Evolutionary conservation across 2,113 vertebrate species (phyloP).

Genomic region (Scomber japonicus): DNA sequence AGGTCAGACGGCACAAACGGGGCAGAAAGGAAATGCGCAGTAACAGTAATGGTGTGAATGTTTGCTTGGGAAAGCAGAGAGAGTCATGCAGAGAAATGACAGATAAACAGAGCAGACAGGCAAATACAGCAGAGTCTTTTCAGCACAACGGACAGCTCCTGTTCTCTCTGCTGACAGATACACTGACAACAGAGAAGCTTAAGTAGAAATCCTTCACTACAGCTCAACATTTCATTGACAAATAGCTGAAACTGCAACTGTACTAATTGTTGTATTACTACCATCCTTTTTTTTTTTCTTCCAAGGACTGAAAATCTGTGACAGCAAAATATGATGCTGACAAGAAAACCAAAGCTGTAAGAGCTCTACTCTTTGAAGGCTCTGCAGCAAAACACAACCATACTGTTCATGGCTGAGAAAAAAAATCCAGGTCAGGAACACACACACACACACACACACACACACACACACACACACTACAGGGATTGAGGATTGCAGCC

Average conservation of each 20-base stretch:
- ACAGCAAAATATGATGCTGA: slow-evolving; percentile 16
- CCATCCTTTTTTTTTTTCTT: slow-evolving; percentile 19
- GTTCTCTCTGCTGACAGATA: slow-evolving; percentile 49
- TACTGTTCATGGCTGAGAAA: neutral
- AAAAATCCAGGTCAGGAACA: slow-evolving; percentile 60
- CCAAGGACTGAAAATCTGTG: slow-evolving; percentile 11
- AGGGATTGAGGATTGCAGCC: slow-evolving; percentile 48
- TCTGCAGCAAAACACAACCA: neutral
- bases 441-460: slow-evolving; percentile 8
- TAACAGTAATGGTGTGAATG: slow-evolving; percentile 13
- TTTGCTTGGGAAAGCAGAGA: slow-evolving; percentile 25
- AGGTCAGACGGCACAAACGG: slow-evolving; percentile 39
- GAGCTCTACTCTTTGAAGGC: neutral
- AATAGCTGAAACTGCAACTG: slow-evolving; percentile 48
- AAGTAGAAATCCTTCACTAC: slow-evolving; percentile 33
- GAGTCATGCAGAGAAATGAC: slow-evolving; percentile 9
- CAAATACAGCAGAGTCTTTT: slow-evolving; percentile 48
- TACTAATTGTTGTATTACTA: slow-evolving; percentile 36
- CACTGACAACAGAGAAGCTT: slow-evolving; percentile 17
- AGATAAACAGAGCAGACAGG: slow-evolving; percentile 34
- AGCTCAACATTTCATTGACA: slow-evolving; percentile 26
- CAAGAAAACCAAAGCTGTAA: neutral
- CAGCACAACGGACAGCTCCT: slow-evolving; percentile 78
- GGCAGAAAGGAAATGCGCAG: slow-evolving; percentile 17
- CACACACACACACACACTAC: slow-evolving; percentile 38